phyloP scores from a whole-genome alignment of 2,113 vertebrate genomes.

The Ranitomeya variabilis region DNA sequence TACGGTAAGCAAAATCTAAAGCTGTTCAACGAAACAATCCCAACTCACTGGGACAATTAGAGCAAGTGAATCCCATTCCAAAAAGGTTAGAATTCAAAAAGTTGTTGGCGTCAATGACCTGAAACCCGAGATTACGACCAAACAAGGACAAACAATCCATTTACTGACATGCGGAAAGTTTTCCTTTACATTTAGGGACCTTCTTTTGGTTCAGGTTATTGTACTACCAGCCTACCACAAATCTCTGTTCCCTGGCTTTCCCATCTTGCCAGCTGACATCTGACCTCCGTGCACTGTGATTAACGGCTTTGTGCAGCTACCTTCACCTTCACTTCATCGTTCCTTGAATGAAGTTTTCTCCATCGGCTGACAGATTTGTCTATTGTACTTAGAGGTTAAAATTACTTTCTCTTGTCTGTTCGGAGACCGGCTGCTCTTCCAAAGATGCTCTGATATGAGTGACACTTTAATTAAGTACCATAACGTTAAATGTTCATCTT shows the following conservation, averaged over 20 bases:
- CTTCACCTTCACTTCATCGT: slow-evolving; percentile 4
- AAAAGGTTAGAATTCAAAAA: background rate
- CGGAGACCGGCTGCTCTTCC: background rate
- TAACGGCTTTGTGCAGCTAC: slow-evolving; percentile 2
- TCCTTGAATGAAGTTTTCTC: background rate
- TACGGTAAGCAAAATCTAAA: no score
- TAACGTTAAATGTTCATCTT: background rate
- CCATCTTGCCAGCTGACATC: background rate
- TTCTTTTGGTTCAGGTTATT: slow-evolving; percentile 1
- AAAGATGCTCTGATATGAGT: background rate
- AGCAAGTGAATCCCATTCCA: background rate
- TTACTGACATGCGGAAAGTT: background rate
- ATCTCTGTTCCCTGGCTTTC: background rate
- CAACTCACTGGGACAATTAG: background rate
- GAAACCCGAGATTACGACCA: background rate
- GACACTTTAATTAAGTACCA: slow-evolving; percentile 15
- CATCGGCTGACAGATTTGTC: slow-evolving; percentile 2
- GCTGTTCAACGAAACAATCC: background rate
- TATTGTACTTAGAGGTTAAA: slow-evolving; percentile 9
- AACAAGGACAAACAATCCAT: background rate
- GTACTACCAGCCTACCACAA: background rate
- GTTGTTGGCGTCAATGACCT: background rate
- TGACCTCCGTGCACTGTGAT: slow-evolving; percentile 17
- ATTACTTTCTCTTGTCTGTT: slow-evolving; percentile 13
- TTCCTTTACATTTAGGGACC: background rate